Evolutionary conservation across 2,888 invertebrate genomes (phyloP), one percentile per base, ranked within the genome.

Genomic region (Zonitis immaculata): DNA sequence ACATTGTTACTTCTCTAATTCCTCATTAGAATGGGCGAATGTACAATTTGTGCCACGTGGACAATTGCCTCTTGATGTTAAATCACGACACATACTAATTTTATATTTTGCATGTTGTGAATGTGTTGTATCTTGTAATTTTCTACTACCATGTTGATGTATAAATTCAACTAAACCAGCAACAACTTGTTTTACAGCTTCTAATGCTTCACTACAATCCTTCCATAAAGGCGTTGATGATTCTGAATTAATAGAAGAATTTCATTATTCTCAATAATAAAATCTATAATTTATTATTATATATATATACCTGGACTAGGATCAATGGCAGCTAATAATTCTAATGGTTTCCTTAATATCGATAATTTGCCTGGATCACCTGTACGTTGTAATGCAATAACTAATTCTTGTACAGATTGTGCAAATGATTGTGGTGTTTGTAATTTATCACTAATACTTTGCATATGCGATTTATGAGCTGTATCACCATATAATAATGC

Each of bases 381-480:
- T 6, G 91, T 93, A 60, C 95, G 81, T 73, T 95, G 95, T 57
- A 95, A 77, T 0, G 93, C 94, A 59, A 95, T 90, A 43, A 93
- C 87, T 60, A 96, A 75, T 74, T 96, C 96, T 70, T 92, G 92
- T 0, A 95, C 91, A 22, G 92, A 91, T 74, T 89, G 88, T 9
- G 89, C 87, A 78, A 96, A 96, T 1, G 93, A 91, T 70, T 92
- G 91, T 0, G 95, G 95, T 6, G 93, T 94, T 77, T 95, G 95
- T 54, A 95, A 78, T 78, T 95, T 92, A 73, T 93, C 93, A 66
- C 88, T 87, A 63, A 89, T 88, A 68, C 88, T 88, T 77, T 99
- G 98, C 97, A 99, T 99, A 73, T 98, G 95, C 7, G 95, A 93
- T 72, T 97, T 97, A 72, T 97, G 97, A 4, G 86, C 85, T 0